Evolutionary conservation across 2,113 vertebrate species (phyloP), one percentile per base, ranked within the genome.

Genomic region (Malurus cyaneus): DNA sequence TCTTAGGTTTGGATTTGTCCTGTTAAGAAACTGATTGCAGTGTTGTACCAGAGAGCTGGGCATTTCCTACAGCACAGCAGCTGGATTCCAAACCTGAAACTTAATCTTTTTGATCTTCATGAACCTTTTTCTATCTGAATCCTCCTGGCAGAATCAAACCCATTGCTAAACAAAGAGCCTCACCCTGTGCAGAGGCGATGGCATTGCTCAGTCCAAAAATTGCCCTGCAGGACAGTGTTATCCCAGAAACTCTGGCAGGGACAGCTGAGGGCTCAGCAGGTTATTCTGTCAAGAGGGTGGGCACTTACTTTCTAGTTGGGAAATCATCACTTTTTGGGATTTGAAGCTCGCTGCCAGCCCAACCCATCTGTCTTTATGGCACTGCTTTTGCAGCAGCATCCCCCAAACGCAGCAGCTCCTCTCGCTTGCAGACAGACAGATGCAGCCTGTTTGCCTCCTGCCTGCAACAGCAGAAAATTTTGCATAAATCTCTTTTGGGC

Each of bases 391-490:
- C 94, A 92, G 79, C 69, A 78, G 1, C 76, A 72, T 26, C 85
- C 50, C 47, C 71, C 54, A 85, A 93, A 91, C 16, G 71, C 5
- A 64, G 59, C 81, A 85, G n/a, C 70, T 87, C 65, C 49, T 62
- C 59, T 31, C 42, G 71, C 84, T 95, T 88, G 87, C 89, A 83
- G 92, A 77, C 89, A 89, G 90, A 36, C 91, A 95, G 86, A 92
- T 92, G 84, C 81, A 88, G 92, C 23, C 2, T 14, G 11, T 67
- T 66, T 50, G 66, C 46, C 41, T 94, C 42, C 76, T 90, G 87
- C 91, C 77, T 88, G 17, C 46, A 80, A 77, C 41, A 94, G 78
- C 61, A 69, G 44, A 83, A 46, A 19, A 11, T 49, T 92, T 54
- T 91, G 86, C 76, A 94, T 89, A 83, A 84, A 87, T 77, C 42